phyloP scores from a whole-genome alignment of 2,113 vertebrate species.

The Panurus biarmicus region DNA sequence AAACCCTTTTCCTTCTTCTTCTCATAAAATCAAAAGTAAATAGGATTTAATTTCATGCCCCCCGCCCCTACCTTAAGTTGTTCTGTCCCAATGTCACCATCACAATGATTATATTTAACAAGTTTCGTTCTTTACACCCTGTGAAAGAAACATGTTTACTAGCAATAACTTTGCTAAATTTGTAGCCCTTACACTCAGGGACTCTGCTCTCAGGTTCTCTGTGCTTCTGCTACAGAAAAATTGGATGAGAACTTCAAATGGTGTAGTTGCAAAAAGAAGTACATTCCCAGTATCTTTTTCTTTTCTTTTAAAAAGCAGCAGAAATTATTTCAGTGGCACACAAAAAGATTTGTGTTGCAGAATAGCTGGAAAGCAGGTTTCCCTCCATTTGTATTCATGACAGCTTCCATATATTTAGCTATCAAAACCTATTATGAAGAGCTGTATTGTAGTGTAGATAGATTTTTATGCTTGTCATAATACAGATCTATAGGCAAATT shows the following conservation, averaged over 20 bases:
- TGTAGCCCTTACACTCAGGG: not conserved
- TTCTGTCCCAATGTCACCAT: not conserved
- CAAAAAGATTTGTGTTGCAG: constrained; percentile 19
- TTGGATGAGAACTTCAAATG: not conserved
- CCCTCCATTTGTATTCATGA: constrained; percentile 25
- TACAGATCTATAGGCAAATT: constrained; percentile 40
- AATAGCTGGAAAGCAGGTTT: constrained; percentile 18
- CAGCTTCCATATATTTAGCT: constrained; percentile 11
- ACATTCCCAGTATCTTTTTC: not conserved
- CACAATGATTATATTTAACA: not conserved
- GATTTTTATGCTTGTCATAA: constrained; percentile 34
- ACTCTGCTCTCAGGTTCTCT: not conserved
- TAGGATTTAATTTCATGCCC: not conserved
- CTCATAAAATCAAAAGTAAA: not conserved
- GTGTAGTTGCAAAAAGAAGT: not conserved
- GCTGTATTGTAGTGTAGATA: not conserved
- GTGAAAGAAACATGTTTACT: not conserved
- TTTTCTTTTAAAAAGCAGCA: not conserved
- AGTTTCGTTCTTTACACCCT: not conserved
- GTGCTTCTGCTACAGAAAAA: not conserved
- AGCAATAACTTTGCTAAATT: not conserved
- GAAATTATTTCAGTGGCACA: constrained; percentile 22
- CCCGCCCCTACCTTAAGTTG: not conserved
- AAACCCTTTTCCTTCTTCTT: not conserved
- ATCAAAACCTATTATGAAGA: constrained; percentile 47